These are phyloP conservation scores for Grallaria varia DNA, from an alignment of 2,113 vertebrate genomes.

Conservation along the genomic window DNA sequence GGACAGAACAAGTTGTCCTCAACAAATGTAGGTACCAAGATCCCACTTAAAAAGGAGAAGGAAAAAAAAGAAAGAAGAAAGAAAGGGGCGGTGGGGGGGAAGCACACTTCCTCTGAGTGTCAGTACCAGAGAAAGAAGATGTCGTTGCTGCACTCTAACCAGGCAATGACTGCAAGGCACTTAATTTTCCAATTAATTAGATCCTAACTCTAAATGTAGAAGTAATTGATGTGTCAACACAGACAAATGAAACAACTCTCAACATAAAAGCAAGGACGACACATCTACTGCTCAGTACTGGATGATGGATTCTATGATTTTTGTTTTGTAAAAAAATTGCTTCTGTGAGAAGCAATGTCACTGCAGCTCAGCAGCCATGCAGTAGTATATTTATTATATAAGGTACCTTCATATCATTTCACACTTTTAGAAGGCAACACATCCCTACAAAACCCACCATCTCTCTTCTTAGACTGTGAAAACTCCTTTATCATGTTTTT, in stretches of 20 bases:
- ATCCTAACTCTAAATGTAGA: slow-evolving; percentile 2
- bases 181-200: slow-evolving; percentile 49
- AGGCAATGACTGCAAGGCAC: slow-evolving; percentile 4
- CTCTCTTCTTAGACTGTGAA: not conserved
- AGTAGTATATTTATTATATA: not conserved
- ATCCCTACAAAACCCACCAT: not conserved
- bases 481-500: not conserved
- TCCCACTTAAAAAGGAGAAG: not conserved
- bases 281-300: not conserved
- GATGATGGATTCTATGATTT: not conserved
- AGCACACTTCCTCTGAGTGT: not conserved
- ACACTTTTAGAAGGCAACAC: not conserved
- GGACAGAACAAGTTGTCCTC: not conserved
- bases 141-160: not conserved
- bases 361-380: not conserved
- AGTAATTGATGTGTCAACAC: slow-evolving; percentile 17
- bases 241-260: slow-evolving; percentile 17
- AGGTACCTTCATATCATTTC: not conserved
- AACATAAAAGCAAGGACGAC: not conserved
- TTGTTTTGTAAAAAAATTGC: not conserved
- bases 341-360: not conserved
- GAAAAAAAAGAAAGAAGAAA: accelerated
- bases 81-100: accelerated
- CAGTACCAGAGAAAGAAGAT: not conserved
- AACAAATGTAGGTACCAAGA: not conserved